Conservation (phyloP, 2,797 vertebrate genomes). For the Champsocephalus gunnari region DNA sequence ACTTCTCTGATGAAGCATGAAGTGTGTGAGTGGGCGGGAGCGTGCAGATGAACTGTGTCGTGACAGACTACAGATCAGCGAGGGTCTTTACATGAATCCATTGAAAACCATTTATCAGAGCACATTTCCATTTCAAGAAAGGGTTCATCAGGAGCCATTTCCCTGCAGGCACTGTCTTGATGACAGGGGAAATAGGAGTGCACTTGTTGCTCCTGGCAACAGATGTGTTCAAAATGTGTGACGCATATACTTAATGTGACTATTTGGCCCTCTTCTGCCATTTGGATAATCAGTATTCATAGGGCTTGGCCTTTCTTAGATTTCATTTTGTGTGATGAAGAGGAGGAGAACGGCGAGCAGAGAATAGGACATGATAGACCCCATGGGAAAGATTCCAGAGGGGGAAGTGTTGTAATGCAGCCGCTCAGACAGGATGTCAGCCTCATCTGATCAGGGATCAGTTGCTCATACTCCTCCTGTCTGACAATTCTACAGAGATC, state of each 20-base stretch:
- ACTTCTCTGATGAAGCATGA: conserved; percentile 24
- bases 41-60: conserved; percentile 5
- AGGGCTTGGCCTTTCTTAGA: conserved; percentile 33
- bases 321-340: conserved; percentile 59
- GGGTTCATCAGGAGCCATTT: conserved; percentile 35
- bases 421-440: conserved; percentile 30
- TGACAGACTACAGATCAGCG: conserved; percentile 22
- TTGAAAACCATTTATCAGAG: conserved; percentile 41
- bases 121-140: conserved; percentile 54
- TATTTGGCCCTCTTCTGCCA: conserved; percentile 9
- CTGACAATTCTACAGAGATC: conserved; percentile 27
- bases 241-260: not conserved
- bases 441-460: conserved; percentile 33
- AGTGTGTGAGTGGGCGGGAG: conserved; percentile 33
- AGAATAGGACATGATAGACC: conserved; percentile 35
- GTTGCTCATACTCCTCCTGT: conserved; percentile 18
- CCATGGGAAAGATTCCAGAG: conserved; percentile 20
- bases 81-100: conserved; percentile 28
- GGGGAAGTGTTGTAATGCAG: conserved; percentile 3
- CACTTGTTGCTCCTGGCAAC: conserved; percentile 69
- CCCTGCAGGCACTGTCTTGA: conserved; percentile 23
- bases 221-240: conserved; percentile 14
- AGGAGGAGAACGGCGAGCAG: conserved; percentile 3
- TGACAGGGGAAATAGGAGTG: conserved; percentile 39
- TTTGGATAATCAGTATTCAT: conserved; percentile 46